A percentile compares a stretch with the other conserved stretches of the same genome.
Conservation (phyloP, 2,888 invertebrate genomes). For the Euzetes globulus region DNA sequence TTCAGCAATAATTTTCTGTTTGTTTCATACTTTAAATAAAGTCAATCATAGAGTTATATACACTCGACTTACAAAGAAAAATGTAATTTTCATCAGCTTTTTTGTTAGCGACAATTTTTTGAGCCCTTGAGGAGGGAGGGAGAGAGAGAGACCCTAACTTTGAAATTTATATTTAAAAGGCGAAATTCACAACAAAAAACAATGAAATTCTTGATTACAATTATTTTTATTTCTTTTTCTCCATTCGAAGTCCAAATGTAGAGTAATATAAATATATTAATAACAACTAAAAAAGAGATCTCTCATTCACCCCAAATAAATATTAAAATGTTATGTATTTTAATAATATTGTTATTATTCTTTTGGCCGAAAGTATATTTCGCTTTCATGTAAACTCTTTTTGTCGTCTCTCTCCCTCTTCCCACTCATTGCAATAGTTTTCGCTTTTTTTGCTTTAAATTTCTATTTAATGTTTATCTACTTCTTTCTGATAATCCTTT, state of each 20-base stretch:
- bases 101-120: background rate
- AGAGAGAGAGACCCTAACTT: too few species aligned
- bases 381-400: background rate
- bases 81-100: background rate
- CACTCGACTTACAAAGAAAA: background rate
- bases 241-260: too few species aligned
- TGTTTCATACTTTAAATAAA: background rate
- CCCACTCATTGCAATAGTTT: background rate
- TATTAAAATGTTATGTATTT: background rate
- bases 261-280: too few species aligned
- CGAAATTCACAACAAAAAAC: too few species aligned
- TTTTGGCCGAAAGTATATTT: background rate
- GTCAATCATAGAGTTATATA: background rate
- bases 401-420: background rate
- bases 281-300: too few species aligned
- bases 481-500: background rate
- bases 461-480: slow-evolving; percentile 7
- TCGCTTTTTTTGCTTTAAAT: background rate
- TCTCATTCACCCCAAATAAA: background rate
- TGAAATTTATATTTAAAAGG: too few species aligned
- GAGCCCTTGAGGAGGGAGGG: background rate
- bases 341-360: background rate
- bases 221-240: too few species aligned
- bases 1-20: background rate
- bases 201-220: too few species aligned